Percentiles rank a stretch among this genome's conserved stretches.
phyloP scores from a whole-genome alignment of 2,113 vertebrate genomes.

The Chaenogobius annularis region DNA sequence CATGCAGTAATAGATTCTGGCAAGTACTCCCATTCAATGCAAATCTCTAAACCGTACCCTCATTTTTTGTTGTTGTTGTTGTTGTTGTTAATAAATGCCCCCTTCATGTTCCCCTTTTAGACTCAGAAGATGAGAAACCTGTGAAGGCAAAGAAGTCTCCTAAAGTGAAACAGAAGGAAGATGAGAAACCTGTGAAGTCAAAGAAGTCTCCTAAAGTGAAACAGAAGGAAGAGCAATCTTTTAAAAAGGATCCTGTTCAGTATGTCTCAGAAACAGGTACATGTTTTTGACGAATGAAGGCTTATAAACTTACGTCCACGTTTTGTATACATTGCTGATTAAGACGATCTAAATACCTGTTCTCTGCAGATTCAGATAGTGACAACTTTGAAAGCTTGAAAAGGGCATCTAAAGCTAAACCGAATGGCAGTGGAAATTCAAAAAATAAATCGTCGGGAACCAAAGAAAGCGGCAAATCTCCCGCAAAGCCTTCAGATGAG shows the following conservation, averaged over 20 bases:
- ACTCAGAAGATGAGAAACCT: conserved; percentile 82
- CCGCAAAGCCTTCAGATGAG: conserved; percentile 25
- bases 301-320: too few relatives aligned
- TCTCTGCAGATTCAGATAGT: conserved; percentile 86
- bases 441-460: conserved; percentile 20
- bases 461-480: conserved; percentile 43
- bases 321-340: neutral
- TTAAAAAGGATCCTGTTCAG: conserved; percentile 84
- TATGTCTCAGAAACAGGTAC: conserved; percentile 95
- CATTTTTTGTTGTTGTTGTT: too few relatives aligned
- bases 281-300: too few relatives aligned
- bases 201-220: conserved; percentile 76
- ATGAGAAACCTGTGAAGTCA: conserved; percentile 75
- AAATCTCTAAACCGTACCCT: neutral
- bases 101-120: conserved; percentile 18
- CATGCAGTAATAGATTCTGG: conserved; percentile 86
- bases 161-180: conserved; percentile 58
- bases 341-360: neutral
- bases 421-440: conserved; percentile 68
- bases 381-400: conserved; percentile 81
- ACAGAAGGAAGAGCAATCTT: conserved; percentile 51
- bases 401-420: conserved; percentile 75
- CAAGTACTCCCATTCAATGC: conserved; percentile 3
- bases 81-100: neutral
- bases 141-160: conserved; percentile 78